Conservation (phyloP, 2,888 invertebrate genomes). For the Tiliacea aurago region DNA sequence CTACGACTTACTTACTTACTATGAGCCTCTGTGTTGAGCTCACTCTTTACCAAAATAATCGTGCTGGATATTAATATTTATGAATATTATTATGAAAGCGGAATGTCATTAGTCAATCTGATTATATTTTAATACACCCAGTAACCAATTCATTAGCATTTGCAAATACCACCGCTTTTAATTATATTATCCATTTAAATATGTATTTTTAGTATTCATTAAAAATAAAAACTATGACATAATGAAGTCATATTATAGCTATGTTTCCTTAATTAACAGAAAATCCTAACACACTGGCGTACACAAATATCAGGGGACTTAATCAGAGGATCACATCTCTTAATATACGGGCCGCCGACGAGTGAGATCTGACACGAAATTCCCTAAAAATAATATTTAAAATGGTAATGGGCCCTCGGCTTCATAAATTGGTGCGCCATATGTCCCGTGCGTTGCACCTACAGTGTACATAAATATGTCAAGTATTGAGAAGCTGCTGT, state of each 20-base stretch:
- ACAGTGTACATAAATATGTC: constrained; percentile 90
- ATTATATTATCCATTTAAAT: background rate
- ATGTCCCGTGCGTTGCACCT: constrained; percentile 89
- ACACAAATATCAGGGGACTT: constrained; percentile 86
- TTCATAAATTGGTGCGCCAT: constrained; percentile 90
- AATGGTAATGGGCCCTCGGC: constrained; percentile 89
- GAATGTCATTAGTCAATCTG: background rate
- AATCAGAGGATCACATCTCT: constrained; percentile 90
- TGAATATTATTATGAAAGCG: constrained; percentile 5
- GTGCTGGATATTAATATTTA: constrained; percentile 5
- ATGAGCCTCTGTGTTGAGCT: background rate
- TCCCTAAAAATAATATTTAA: constrained; percentile 91
- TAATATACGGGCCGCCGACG: constrained; percentile 88
- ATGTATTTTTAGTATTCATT: background rate
- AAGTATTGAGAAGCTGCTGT: constrained; percentile 86
- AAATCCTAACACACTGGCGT: constrained; percentile 79
- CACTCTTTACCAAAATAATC: constrained; percentile 9
- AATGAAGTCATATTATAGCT: constrained; percentile 68
- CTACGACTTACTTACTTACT: background rate
- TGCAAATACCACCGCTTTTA: background rate
- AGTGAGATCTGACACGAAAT: constrained; percentile 91
- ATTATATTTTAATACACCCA: constrained; percentile 10
- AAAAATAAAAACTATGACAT: constrained; percentile 61
- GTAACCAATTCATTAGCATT: constrained; percentile 19
- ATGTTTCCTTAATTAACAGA: constrained; percentile 87